These are phyloP conservation scores for Dimorphilus gyrociliatus DNA, from an alignment of 2,888 invertebrate genomes.

Conservation along the genomic window DNA sequence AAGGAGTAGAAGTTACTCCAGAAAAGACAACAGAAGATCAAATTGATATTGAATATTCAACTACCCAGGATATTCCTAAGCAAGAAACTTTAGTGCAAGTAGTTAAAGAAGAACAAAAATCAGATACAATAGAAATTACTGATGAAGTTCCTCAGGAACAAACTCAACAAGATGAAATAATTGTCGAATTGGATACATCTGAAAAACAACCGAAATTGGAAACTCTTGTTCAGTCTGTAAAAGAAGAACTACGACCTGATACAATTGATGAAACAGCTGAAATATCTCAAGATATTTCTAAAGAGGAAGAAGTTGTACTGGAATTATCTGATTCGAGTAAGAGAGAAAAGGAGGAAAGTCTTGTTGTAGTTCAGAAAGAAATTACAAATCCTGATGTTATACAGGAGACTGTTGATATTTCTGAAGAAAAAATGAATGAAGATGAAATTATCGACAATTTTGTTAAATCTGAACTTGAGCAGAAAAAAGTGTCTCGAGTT, in stretches of 20 bases:
- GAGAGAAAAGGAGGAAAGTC: slow-evolving; percentile 4
- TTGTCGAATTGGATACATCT: slow-evolving; percentile 6
- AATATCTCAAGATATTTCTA: background rate
- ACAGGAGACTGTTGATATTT: slow-evolving; percentile 1
- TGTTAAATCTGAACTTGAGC: background rate
- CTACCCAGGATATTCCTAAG: too few relatives aligned
- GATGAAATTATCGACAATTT: slow-evolving; percentile 3
- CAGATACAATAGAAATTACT: slow-evolving; percentile 5
- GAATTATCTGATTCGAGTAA: background rate
- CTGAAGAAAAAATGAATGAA: slow-evolving; percentile 4
- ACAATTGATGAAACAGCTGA: background rate
- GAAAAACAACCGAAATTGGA: slow-evolving; percentile 4
- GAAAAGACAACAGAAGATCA: slow-evolving; percentile 8
- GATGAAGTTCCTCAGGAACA: slow-evolving; percentile 8
- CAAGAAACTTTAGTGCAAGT: too few relatives aligned
- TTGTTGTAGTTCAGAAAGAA: slow-evolving; percentile 5
- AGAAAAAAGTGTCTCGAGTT: slow-evolving; percentile 4
- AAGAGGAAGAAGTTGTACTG: too few relatives aligned
- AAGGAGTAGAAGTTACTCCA: slow-evolving; percentile 8
- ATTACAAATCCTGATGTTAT: background rate
- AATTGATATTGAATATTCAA: background rate
- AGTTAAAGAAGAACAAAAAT: slow-evolving; percentile 2
- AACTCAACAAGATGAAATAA: slow-evolving; percentile 10
- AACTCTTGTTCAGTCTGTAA: background rate
- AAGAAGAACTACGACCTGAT: slow-evolving; percentile 2